Percentiles rank a stretch among this genome's conserved stretches.
Conservation (phyloP, 2,888 invertebrate genomes). For the Auanema freiburgensis region DNA sequence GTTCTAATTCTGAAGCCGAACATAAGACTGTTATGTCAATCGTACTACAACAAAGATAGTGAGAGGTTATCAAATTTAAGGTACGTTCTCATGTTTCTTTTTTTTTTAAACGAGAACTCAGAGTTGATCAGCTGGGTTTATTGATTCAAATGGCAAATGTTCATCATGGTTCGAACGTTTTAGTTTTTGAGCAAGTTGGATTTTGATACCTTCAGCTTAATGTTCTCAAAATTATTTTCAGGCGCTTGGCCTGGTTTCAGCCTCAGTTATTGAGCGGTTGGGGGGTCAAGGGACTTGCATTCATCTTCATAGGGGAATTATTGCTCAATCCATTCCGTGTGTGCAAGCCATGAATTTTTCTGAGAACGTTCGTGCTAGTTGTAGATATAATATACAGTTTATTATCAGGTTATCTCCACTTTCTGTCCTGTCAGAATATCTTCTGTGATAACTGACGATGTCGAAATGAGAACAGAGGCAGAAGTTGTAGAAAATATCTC, state of each 20-base stretch:
- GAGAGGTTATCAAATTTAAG: constrained; percentile 46
- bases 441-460: constrained; percentile 16
- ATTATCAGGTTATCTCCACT: constrained; percentile 22
- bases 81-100: constrained; percentile 17
- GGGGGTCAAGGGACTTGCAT: constrained; percentile 72
- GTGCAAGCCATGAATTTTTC: constrained; percentile 46
- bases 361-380: constrained; percentile 20
- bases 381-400: not conserved
- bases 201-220: constrained; percentile 1
- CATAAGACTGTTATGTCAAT: constrained; percentile 79
- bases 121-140: constrained; percentile 86
- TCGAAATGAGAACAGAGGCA: not conserved
- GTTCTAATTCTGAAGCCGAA: constrained; percentile 76
- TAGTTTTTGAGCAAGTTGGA: constrained; percentile 37
- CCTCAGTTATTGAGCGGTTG: constrained; percentile 73
- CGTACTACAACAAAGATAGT: constrained; percentile 76
- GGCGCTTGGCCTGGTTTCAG: constrained; percentile 33
- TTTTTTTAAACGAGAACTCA: constrained; percentile 41
- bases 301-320: constrained; percentile 52
- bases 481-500: constrained; percentile 15
- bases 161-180: constrained; percentile 69
- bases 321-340: constrained; percentile 46
- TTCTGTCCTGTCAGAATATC: constrained; percentile 36
- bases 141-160: constrained; percentile 82
- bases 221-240: constrained; percentile 2